Evolutionary conservation across 1,140 invertebrate species (phyloP), one percentile per base, ranked within the genome.

Genomic region (Periplaneta americana): DNA sequence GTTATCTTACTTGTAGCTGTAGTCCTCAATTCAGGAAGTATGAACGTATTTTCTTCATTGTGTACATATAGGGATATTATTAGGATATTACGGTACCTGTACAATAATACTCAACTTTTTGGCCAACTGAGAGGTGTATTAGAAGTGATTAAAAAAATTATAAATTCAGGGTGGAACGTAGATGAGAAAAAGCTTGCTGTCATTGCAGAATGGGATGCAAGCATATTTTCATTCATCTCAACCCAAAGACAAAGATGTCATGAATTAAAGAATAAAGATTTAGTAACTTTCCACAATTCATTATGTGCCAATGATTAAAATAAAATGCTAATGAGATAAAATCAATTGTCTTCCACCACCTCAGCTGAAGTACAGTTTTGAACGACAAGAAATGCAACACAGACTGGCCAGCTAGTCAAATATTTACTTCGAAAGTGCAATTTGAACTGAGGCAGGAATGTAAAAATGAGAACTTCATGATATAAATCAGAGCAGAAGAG

Each of bases 301-400:
- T 74, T 77, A 78, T 76, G 80, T 81, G 80, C 80, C 80, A 81
- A 66, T 66, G 48, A 66, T 66, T 66, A 66, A 66, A 66, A 66
- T 66, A 66, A 66, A 66, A 28, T 66, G 48, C 48, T 5, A 66
- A 66, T 81, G 32, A 76, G 31, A 77, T 66, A 39, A 48, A 77
- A 81, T 81, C 80, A 81, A 81, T 74, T 77, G 80, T 81, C 80
- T 81, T 81, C 80, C 80, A 81, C 34, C 80, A 57, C 80, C 35
- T 76, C 75, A 74, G 75, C 74, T 34, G 39, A 75, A 36, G n/a
- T 31, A 36, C 28, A 75, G 31, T 75, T 35, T 17, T 34, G 17
- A 80, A 28, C 32, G 79, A 32, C 33, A 33, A 77, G 35, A 76
- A 34, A 36, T 48, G 37, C 39, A 80, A 80, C 32, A n/a, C 22